Base-by-base conservation (phyloP, 2,888 invertebrate genomes). In the Agrilus biguttatus region DNA sequence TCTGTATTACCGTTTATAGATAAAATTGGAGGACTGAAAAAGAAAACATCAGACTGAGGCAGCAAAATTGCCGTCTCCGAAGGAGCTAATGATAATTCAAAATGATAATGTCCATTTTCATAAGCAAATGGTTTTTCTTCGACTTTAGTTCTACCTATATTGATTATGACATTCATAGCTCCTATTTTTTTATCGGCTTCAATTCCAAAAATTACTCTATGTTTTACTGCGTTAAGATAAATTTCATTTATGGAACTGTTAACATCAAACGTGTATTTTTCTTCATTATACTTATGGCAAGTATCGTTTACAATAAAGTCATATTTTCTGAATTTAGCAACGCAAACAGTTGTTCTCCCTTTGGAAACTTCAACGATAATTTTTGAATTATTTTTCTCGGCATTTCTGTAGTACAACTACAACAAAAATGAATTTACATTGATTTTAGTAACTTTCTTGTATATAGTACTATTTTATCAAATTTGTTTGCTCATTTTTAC, bases 341-440 rank as follows among this genome's bases (percentile, higher is more conserved):
- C 74, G 62, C 95, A 95, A 54, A 83, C 76, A 34, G 73, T 70
- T 44, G 81, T 81, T 14, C 73, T 70, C 1, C 89, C 89, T 38
- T 75, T 73, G 1, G 70, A 67, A 39, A 86, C 62, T 5, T 66
- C 28, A 28, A 28, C 5, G 5, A 28, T 10, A 28, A 10, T 28
- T 28, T 28, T 28, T 28, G 28, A 28, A 10, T 28, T 28, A 10
- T 28, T 28, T 10, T 10, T 10, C 28, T 10, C 28, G 2, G 4
- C 28, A 10, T 28, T 10, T 10, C 5, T 8, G 4, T 28, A 28
- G 10, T 28, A 28, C 8, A 28, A 8, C 28, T 28, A 10, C 28
- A 28, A 28, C 5, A 28, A 28, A 28, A 8, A 28, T 28, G 28
- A 10, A 28, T 5, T 28, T 8, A 10, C 3, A 28, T 3, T 10